Percentiles rank a stretch among this genome's conserved stretches.
Evolutionary conservation across 2,888 invertebrate genomes (phyloP).

Genomic region (Gibbula magus): DNA sequence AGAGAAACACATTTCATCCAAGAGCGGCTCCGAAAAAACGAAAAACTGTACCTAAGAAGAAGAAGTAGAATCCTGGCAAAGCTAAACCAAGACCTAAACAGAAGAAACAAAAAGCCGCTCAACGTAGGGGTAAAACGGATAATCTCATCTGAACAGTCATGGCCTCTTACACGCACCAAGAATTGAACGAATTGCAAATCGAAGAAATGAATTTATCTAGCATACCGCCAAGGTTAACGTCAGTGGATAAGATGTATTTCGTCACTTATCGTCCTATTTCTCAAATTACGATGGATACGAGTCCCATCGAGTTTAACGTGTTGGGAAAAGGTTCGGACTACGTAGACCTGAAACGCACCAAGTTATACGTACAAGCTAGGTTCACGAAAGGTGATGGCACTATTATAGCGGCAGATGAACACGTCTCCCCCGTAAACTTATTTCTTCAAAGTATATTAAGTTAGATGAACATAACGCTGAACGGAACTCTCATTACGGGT

Average conservation of each 20-base stretch:
- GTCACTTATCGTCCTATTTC: constrained; percentile 31
- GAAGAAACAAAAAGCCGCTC: background rate
- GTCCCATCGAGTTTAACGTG: constrained; percentile 37
- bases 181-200: background rate
- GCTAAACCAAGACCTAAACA: background rate
- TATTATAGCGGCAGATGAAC: background rate
- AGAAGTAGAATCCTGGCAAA: no score
- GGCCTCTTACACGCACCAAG: background rate
- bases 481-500: constrained; percentile 30
- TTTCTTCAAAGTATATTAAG: constrained; percentile 33
- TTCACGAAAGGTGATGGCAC: constrained; percentile 32
- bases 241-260: constrained; percentile 30
- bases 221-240: constrained; percentile 22
- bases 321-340: constrained; percentile 37
- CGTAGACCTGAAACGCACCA: constrained; percentile 33
- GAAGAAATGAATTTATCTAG: constrained; percentile 32
- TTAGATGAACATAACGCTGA: constrained; percentile 39
- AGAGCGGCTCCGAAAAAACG: background rate
- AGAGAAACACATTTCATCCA: background rate
- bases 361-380: constrained; percentile 37
- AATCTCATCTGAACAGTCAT: background rate
- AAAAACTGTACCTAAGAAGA: no score
- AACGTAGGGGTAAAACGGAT: background rate
- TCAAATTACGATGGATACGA: constrained; percentile 16
- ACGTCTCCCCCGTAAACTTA: constrained; percentile 34